Base-by-base conservation (phyloP, 1,140 invertebrate species). In the Drepana arcuata region DNA sequence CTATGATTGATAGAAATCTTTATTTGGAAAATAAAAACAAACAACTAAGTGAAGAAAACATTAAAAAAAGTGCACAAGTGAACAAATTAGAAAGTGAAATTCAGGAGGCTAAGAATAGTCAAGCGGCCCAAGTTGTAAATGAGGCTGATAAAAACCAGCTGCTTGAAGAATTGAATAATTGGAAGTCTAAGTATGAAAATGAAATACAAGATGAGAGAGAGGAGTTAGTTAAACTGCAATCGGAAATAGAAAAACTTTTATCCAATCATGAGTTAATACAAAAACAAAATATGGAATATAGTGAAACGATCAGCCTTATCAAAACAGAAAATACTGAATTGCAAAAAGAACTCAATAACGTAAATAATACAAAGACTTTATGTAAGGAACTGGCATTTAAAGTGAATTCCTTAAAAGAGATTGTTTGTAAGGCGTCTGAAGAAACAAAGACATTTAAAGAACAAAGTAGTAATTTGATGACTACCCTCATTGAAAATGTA, bases 191-290 rank as follows among this genome's bases (percentile, higher is more conserved):
- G 39, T 82, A 63, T 43, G 64, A 83, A 57, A 59, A 63, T 23
- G 74, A 75, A 57, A 72, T 77, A 34, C 78, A 84, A 54, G 83
- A 85, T 40, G 70, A 78, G 52, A 68, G 78, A 49, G 60, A 78
- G 13, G 83, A 86, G 44, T 52, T 82, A 42, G 63, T 62, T 25
- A 83, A 74, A 50, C 60, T 82, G 47, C 77, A 78, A 48, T 53
- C 69, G 13, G 69, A 83, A 66, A 81, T 83, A 41, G 75, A 84
- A 65, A 83, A 83, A 44, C 45, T 83, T 24, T 45, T 83, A 10
- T 32, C 49, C 37, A 74, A 73, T 47, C 58, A 83, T 52, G 71
- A 79, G 36, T 48, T 56, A 30, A 47, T 71, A 16, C 71, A 79
- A 58, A 57, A 33, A 10, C 56, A 64, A 51, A 82, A 78, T 46